A percentile compares a stretch with the other conserved stretches of the same genome.
Evolutionary conservation across 2,888 invertebrate species (phyloP).

Genomic region (Druceiella hillmani): DNA sequence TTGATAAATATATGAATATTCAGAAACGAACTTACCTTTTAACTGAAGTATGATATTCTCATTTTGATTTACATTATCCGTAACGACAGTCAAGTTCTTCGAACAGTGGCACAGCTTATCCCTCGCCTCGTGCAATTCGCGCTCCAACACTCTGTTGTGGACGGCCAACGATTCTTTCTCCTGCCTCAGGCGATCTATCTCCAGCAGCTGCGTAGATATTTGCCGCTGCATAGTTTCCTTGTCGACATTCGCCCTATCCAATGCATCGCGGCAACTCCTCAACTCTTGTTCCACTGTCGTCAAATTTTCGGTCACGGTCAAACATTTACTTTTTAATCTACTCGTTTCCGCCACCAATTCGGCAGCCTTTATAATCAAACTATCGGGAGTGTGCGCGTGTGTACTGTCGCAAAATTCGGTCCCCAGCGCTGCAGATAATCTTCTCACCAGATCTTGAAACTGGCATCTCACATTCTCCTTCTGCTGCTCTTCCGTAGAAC

Average conservation of each 20-base stretch:
- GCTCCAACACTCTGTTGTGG: constrained; percentile 65
- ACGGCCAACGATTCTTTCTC: constrained; percentile 73
- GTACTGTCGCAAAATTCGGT: constrained; percentile 62
- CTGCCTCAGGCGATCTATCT: constrained; percentile 66
- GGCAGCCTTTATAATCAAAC: constrained; percentile 69
- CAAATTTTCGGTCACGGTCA: constrained; percentile 55
- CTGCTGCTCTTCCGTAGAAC: constrained; percentile 67
- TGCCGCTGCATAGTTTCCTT: constrained; percentile 73
- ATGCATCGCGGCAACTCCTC: constrained; percentile 58
- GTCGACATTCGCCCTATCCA: constrained; percentile 60
- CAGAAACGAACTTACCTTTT: constrained; percentile 62
- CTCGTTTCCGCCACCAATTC: constrained; percentile 72
- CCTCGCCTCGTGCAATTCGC: constrained; percentile 64
- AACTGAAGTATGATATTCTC: constrained; percentile 63
- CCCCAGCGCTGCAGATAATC: constrained; percentile 67
- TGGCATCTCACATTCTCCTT: constrained; percentile 65
- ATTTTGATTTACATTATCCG: constrained; percentile 63
- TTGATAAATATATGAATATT: too few species aligned
- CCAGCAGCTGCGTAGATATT: constrained; percentile 63
- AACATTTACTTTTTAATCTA: constrained; percentile 56
- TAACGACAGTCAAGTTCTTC: constrained; percentile 60
- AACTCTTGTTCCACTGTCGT: constrained; percentile 60
- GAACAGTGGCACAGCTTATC: constrained; percentile 61
- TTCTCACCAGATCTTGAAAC: constrained; percentile 65
- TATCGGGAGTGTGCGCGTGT: constrained; percentile 61